Conservation (phyloP, 2,888 invertebrate genomes). For the Calephelis perditalis region DNA sequence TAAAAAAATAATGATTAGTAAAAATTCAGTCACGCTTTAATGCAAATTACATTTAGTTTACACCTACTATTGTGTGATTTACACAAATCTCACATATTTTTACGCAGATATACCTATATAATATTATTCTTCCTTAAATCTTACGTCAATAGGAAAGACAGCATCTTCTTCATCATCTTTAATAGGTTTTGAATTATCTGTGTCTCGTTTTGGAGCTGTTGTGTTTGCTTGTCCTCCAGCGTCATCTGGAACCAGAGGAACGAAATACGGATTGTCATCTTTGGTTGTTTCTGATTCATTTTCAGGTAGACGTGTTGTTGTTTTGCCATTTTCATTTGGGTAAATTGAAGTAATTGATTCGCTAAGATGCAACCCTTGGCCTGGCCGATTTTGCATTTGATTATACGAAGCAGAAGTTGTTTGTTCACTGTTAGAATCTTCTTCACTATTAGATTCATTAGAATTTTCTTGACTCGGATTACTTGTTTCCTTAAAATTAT, state of each 20-base stretch:
- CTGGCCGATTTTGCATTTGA: background rate
- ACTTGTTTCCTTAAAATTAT: background rate
- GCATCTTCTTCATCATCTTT: constrained; percentile 11
- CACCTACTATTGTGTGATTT: too few species aligned
- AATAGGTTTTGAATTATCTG: background rate
- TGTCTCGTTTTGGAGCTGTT: constrained; percentile 12
- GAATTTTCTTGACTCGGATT: background rate
- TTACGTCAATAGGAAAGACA: constrained; percentile 12
- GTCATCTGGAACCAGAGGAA: constrained; percentile 46
- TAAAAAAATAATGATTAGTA: too few species aligned
- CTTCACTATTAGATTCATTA: background rate
- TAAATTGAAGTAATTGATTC: background rate
- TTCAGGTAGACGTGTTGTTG: background rate
- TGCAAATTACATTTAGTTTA: too few species aligned
- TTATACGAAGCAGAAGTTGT: background rate
- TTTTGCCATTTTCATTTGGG: background rate
- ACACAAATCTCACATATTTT: too few species aligned
- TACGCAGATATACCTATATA: too few species aligned
- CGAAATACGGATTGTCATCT: constrained; percentile 46
- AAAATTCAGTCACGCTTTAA: too few species aligned
- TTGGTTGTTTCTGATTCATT: constrained; percentile 34
- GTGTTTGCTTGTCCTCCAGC: constrained; percentile 44
- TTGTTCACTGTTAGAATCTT: background rate
- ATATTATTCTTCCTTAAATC: constrained; percentile 11
- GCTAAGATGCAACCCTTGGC: background rate